Conservation (phyloP, 2,797 vertebrate genomes). For the Linurgus olivaceus region DNA sequence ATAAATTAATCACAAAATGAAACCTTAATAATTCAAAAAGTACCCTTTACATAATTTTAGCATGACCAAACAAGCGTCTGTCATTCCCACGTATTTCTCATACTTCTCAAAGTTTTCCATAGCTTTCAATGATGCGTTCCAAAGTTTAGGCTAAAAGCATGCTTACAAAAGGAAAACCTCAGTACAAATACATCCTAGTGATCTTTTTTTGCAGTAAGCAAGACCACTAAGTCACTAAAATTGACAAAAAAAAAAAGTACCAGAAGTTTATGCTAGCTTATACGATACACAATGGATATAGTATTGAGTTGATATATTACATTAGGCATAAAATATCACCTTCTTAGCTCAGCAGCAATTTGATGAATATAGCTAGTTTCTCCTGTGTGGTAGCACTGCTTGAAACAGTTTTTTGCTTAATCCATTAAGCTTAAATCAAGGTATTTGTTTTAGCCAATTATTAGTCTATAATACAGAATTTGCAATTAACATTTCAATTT, state of each 20-base stretch:
- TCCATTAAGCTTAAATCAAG: background rate
- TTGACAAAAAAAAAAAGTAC: background rate
- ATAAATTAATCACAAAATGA: constrained; percentile 27
- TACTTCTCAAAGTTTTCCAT: background rate
- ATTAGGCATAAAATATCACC: background rate
- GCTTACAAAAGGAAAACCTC: background rate
- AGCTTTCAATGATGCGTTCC: background rate
- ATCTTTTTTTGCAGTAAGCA: background rate
- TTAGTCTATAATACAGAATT: background rate
- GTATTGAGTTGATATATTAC: background rate
- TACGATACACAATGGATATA: background rate
- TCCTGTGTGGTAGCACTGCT: background rate
- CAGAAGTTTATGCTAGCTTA: background rate
- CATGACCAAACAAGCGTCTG: background rate
- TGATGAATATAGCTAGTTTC: background rate
- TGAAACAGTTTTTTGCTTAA: background rate
- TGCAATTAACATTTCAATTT: background rate
- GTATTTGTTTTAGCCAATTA: background rate
- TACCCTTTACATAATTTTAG: background rate
- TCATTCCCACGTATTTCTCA: background rate
- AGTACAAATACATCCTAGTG: background rate
- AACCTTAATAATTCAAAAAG: background rate
- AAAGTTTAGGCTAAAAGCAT: background rate
- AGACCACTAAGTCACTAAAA: background rate
- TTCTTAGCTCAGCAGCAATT: background rate